Conservation (phyloP, 1,140 invertebrate species). For the Drosophila elegans region DNA sequence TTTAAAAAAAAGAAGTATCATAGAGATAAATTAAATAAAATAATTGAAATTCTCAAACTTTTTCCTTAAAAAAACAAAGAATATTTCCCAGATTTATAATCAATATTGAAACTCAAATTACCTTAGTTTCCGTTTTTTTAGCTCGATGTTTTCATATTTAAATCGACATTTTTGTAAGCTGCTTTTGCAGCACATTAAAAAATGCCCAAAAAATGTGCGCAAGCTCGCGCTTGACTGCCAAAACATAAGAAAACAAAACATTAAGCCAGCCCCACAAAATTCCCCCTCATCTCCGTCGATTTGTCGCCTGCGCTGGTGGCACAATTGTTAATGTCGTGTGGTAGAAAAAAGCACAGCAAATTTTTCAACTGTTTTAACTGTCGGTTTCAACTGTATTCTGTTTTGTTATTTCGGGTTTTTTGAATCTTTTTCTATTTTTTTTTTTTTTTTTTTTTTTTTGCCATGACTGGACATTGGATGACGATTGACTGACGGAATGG, state of each 20-base stretch:
- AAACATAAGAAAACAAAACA: conserved; percentile 41
- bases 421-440: background rate
- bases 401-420: conserved; percentile 28
- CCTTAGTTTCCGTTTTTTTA: background rate
- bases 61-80: no score
- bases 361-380: conserved; percentile 52
- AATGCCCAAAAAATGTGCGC: conserved; percentile 21
- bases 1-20: no score
- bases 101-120: no score
- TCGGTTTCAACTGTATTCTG: conserved; percentile 49
- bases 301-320: conserved; percentile 60
- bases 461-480: conserved; percentile 31
- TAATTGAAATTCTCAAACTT: no score
- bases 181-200: conserved; percentile 1
- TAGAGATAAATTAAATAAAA: no score
- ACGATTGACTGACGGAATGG: conserved; percentile 42
- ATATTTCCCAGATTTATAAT: no score
- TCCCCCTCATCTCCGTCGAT: conserved; percentile 8
- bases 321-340: conserved; percentile 70
- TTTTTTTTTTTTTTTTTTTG: conserved; percentile 1
- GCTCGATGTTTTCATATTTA: background rate
- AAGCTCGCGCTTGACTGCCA: conserved; percentile 33
- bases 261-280: conserved; percentile 7
- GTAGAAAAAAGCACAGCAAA: conserved; percentile 33
- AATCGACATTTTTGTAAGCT: conserved; percentile 7